Base-by-base conservation (phyloP, 2,113 vertebrate genomes). In the Brachyhypopomus gauderio region DNA sequence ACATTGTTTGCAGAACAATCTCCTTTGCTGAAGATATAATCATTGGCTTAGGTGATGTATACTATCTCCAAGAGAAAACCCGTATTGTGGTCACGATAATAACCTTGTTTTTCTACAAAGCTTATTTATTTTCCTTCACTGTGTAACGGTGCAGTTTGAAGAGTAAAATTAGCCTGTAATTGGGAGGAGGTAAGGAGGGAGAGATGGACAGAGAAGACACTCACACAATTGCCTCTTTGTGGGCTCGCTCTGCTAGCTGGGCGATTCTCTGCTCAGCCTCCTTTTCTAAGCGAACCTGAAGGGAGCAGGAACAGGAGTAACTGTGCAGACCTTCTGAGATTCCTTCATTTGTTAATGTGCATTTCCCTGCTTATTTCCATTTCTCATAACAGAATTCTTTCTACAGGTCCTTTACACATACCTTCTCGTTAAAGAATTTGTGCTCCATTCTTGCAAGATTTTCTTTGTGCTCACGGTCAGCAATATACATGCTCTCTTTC, bases 381-480 rank as follows among this genome's bases (percentile, higher is more conserved):
- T 78, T 75, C 58, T 71, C 19, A 36, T 71, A 58, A 75, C 2
- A 63, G 55, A 69, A 56, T 74, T 66, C 74, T 56, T 17, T 17
- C 63, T 0, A 4, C 30, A 74, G 6, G 22, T 74, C 6, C 9
- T 52, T 9, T 5, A 56, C 75, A 4, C 25, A 38, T 93, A 96
- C 95, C 94, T 96, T 97, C 89, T 96, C 94, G 88, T 91, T 92
- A 83, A 94, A 91, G 88, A 96, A 96, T 25, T 81, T 94, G 67
- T 79, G 83, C 89, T 96, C 94, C 89, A 94, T 84, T 88, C 85
- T 90, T 84, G 89, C 89, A 52, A 96, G 85, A 66, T 88, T 91
- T 69, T 96, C 93, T 63, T 92, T 90, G 88, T 96, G 91, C 83
- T 92, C 91, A 75, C 85, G 91, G 67, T 95, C 91, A 77, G 90